These are phyloP conservation scores for Anas capensis DNA, from an alignment of 2,797 vertebrate genomes.

Conservation along the genomic window DNA sequence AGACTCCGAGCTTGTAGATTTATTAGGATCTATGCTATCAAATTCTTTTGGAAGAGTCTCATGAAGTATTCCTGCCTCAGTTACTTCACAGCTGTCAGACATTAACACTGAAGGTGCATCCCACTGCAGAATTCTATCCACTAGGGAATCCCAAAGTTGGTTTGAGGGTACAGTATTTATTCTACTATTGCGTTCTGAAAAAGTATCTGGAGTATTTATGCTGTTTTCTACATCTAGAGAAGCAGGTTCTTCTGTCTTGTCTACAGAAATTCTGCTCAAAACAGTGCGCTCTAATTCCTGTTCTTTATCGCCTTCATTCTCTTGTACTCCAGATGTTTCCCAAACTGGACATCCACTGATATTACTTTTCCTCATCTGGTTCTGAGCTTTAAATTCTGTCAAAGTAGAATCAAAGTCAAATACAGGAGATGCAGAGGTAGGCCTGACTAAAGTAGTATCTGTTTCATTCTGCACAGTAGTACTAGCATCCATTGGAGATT, in stretches of 20 bases:
- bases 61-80: constrained; percentile 45
- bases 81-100: background rate
- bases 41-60: constrained; percentile 75
- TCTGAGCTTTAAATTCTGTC: background rate
- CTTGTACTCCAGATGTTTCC: background rate
- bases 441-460: background rate
- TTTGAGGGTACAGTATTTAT: background rate
- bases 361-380: background rate
- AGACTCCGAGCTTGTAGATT: background rate
- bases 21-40: background rate
- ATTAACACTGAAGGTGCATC: background rate
- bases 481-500: background rate
- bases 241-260: background rate
- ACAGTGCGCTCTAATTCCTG: background rate
- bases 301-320: background rate
- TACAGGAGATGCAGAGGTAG: background rate
- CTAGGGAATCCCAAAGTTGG: background rate
- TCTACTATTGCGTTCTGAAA: background rate
- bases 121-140: background rate
- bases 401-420: background rate
- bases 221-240: background rate
- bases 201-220: background rate
- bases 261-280: background rate
- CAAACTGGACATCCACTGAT: background rate
- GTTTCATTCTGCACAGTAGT: background rate